Evolutionary conservation across 2,113 vertebrate species (phyloP), one percentile per base, ranked within the genome.

Genomic region (Anas platyrhynchos): DNA sequence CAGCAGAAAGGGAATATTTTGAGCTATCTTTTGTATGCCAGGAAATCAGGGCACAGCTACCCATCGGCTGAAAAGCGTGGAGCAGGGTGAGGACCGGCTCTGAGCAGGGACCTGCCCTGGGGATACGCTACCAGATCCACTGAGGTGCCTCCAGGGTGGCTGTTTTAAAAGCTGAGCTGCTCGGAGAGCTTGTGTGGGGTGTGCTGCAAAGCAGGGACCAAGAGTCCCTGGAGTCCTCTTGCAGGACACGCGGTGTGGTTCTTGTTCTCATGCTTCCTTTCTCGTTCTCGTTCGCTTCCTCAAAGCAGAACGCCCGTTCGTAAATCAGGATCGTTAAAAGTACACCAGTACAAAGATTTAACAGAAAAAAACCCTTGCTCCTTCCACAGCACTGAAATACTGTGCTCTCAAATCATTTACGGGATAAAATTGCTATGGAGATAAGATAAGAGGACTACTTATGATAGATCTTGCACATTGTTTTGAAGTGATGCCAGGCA

Each of bases 391-490:
- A 32, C 86, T 22, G 29, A 91, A 96, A 95, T 71, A 50, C 84
- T 91, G 92, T 62, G 29, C 41, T 86, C 87, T 93, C 85, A 65
- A 91, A 96, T 92, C 80, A 96, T 75, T 95, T 83, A 84, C 91
- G 95, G 86, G 90, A 94, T 93, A 93, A 96, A 96, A 97, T 91
- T 93, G 94, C 93, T 95, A 97, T 94, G 63, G 82, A 97, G 96
- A 97, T 97, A 97, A 97, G 96, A 97, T 97, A 97, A 97, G 96
- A 97, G 75, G 86, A 94, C 93, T 91, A 89, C 95, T 96, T 97
- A 84, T 73, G 95, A 96, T 93, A 97, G 91, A 96, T 95, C 95
- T 92, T 88, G 85, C 83, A 96, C 13, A 48, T 89, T 96, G 94
- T 91, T 97, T 95, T 96, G 96, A 97, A 97, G 96, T 87, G 78